Conservation (phyloP, 2,113 vertebrate species). For the Collichthys lucidus region DNA sequence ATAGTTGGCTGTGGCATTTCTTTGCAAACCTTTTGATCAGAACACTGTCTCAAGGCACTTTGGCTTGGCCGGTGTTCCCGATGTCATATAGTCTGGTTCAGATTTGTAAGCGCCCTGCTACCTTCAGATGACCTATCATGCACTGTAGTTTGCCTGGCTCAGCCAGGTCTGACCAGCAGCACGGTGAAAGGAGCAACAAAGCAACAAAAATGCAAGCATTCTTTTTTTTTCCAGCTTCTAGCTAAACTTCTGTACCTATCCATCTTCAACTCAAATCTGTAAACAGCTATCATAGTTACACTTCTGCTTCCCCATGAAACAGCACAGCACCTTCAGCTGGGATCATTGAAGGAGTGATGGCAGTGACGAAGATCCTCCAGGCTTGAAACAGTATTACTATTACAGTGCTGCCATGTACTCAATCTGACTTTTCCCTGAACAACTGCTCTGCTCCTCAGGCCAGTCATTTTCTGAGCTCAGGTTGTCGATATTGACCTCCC, state of each 20-base stretch:
- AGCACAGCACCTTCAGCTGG: conserved; percentile 53
- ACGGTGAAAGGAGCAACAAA: not conserved
- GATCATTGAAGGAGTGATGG: conserved; percentile 58
- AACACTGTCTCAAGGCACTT: not conserved
- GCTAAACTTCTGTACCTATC: conserved; percentile 40
- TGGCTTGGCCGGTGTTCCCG: not conserved
- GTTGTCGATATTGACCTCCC: conserved; percentile 77
- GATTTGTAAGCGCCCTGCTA: not conserved
- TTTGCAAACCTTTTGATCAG: not conserved
- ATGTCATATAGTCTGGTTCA: not conserved
- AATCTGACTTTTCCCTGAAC: conserved; percentile 68
- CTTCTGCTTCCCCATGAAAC: conserved; percentile 47
- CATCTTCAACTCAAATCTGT: conserved; percentile 19
- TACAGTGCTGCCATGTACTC: conserved; percentile 66
- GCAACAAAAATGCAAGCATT: conserved; percentile 1
- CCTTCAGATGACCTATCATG: not conserved
- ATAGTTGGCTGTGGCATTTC: not conserved
- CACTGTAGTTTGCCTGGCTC: not conserved
- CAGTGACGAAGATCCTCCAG: conserved; percentile 57
- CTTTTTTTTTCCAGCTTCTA: conserved; percentile 18
- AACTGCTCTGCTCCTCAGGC: conserved; percentile 69
- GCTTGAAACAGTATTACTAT: conserved; percentile 66
- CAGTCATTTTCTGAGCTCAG: conserved; percentile 70
- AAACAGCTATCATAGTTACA: conserved; percentile 42
- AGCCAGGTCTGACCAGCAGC: not conserved